Evolutionary conservation across 2,888 invertebrate species (phyloP), one percentile per base, ranked within the genome.

Genomic region (Lacanobia oleracea): DNA sequence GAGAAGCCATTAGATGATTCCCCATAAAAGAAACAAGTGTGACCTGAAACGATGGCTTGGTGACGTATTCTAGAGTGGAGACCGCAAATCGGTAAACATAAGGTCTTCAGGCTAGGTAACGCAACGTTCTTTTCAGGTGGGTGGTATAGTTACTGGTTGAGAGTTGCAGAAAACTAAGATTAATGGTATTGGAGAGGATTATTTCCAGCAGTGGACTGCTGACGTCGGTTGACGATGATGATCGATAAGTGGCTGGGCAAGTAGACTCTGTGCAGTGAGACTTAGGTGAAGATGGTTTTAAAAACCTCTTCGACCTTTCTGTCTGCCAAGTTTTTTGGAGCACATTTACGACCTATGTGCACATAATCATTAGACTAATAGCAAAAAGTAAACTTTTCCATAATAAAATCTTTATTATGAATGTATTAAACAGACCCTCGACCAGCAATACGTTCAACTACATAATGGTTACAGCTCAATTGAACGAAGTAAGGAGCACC

Each of bases 401-500:
- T n/a, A n/a, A n/a, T n/a, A n/a, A n/a, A n/a, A n/a, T n/a, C n/a
- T n/a, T n/a, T n/a, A n/a, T n/a, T n/a, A n/a, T n/a, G n/a, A n/a
- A n/a, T n/a, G n/a, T n/a, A n/a, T n/a, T n/a, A n/a, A n/a, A n/a
- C n/a, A n/a, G n/a, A n/a, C n/a, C n/a, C n/a, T n/a, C n/a, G n/a
- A n/a, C n/a, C n/a, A n/a, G n/a, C n/a, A n/a, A n/a, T n/a, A n/a
- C 12, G 5, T 57, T n/a, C 6, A n/a, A 40, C 12, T 5, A 37
- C 9, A 37, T 6, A 57, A 57, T 33, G 37, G 57, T 57, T 57
- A 0, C 57, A 57, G 57, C 75, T 37, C 89, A 89, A 81, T 71
- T 89, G 8, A 75, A 84, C 61, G 97, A 97, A 93, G 96, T 98
- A 81, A 96, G 97, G 8, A 97, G 97, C 88, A 93, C 97, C 0